These are phyloP conservation scores for Tapirus terrestris DNA, from an alignment of 2,113 vertebrate species.

Conservation along the genomic window DNA sequence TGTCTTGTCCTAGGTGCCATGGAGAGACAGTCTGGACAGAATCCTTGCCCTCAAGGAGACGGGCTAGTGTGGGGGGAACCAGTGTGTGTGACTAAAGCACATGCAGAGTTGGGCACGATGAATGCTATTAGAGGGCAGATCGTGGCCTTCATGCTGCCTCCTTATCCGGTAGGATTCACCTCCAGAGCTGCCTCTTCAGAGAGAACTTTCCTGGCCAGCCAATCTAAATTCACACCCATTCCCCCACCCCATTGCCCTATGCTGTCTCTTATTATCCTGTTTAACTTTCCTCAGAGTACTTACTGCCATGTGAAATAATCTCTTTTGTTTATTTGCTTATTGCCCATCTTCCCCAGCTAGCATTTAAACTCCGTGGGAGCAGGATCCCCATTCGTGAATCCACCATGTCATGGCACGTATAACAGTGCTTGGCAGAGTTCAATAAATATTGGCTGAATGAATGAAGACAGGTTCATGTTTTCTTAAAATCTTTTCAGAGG, in stretches of 20 bases:
- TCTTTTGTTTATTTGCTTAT: neutral
- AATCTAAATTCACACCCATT: neutral
- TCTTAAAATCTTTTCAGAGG: neutral
- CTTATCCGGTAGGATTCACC: neutral
- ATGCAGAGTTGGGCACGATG: neutral
- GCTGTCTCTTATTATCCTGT: neutral
- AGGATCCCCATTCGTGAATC: neutral
- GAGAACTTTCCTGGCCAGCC: neutral
- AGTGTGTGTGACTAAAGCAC: neutral
- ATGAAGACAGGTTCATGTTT: neutral
- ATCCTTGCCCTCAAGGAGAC: neutral
- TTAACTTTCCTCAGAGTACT: neutral
- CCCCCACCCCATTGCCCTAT: too few relatives aligned
- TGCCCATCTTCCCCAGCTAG: neutral
- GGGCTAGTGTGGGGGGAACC: too few relatives aligned
- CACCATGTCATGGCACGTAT: neutral
- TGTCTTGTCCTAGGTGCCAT: neutral
- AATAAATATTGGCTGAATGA: neutral
- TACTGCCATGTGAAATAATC: neutral
- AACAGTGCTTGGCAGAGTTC: neutral
- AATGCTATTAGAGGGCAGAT: neutral
- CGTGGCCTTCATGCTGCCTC: neutral
- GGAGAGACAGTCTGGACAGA: neutral
- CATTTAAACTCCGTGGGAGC: neutral
- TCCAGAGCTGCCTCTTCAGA: neutral